Evolutionary conservation across 1,140 invertebrate genomes (phyloP), one percentile per base, ranked within the genome.

Genomic region (Zaprionus kolodkinae): DNA sequence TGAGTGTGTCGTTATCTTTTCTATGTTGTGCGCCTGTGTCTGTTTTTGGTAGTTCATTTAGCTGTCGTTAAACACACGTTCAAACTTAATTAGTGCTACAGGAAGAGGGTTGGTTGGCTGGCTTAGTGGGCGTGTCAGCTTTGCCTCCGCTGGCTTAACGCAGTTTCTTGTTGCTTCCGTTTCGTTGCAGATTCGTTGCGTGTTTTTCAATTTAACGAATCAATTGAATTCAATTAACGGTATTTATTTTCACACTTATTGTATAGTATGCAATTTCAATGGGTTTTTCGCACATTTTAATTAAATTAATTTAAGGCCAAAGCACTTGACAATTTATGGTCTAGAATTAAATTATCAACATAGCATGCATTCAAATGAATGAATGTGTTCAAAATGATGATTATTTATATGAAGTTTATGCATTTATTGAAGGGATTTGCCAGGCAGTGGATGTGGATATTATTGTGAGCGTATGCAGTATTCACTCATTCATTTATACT

Each of bases 61-160:
- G 74, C 82, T 70, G 84, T 84, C 84, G 74, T 87, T 87, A 87
- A 87, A 72, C 78, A 88, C 84, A 87, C 84, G 84, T 88, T 84
- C 57, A 59, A 72, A 88, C 50, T 80, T 87, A 84, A 87, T 87
- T 83, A 76, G 61, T 61, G 61, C 40, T 45, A 13, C n/a, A 17
- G 40, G 7, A 2, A 35, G 33, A 7, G 48, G 33, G 59, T 17
- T 27, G 25, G 48, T 27, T 9, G 33, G 38, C 27, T 55, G 25
- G 45, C 25, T 6, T 27, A 65, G 40, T 55, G 67, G 68, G 68
- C 50, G 52, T 48, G 50, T 36, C 48, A 30, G 25, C n/a, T 45
- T 45, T 15, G 40, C n/a, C n/a, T 15, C 13, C 6, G 15, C 40
- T 45, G 40, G 40, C 40, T 45, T 45, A 60, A 57, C 33, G 25